A percentile compares a stretch with the other conserved stretches of the same genome.
phyloP scores from a whole-genome alignment of 1,140 invertebrate genomes.

The Kradibia gibbosae region DNA sequence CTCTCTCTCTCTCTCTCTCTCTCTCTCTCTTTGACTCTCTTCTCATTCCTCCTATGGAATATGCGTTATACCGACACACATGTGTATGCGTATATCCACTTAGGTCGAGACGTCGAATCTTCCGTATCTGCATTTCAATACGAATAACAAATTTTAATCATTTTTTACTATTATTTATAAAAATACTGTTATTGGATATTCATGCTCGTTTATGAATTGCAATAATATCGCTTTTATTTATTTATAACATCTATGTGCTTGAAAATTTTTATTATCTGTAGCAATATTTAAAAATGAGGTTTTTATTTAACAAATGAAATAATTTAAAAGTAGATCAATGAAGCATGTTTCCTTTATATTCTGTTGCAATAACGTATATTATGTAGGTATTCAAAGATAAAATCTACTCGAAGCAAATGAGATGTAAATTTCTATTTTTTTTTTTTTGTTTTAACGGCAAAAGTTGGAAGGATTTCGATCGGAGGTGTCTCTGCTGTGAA shows the following conservation, averaged over 20 bases:
- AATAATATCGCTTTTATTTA: background rate
- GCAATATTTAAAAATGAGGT: background rate
- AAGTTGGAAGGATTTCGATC: too few species aligned
- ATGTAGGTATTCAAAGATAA: background rate
- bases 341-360: background rate
- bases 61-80: background rate
- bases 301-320: conserved; percentile 3
- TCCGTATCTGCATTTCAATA: background rate
- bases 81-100: background rate
- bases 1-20: background rate
- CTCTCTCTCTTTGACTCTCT: background rate
- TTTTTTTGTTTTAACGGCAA: too few species aligned
- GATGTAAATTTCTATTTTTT: too few species aligned
- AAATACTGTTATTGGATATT: background rate
- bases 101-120: background rate
- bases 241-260: background rate
- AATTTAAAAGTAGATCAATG: background rate
- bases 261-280: background rate
- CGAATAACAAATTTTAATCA: background rate
- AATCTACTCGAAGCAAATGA: background rate
- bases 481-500: too few species aligned
- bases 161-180: conserved; percentile 12
- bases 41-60: conserved; percentile 5
- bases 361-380: too few species aligned
- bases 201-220: background rate